Evolutionary conservation across 2,888 invertebrate genomes (phyloP).

Genomic region (Atherix ibis): DNA sequence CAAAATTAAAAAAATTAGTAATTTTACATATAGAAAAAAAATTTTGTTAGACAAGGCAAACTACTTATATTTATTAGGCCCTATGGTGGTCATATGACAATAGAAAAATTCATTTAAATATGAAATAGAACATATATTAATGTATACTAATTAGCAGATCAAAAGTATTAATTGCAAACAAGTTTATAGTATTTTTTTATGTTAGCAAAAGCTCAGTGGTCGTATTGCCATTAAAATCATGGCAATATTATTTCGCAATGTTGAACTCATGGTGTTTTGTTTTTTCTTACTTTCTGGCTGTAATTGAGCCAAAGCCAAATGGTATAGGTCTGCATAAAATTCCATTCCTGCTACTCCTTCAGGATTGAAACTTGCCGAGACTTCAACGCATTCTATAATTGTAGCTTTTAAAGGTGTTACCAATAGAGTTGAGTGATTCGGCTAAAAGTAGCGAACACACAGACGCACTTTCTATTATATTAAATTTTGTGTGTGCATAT

Average conservation of each 20-base stretch:
- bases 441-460: constrained; percentile 14
- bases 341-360: constrained; percentile 28
- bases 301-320: constrained; percentile 45
- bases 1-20: too few relatives aligned
- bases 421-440: constrained; percentile 32
- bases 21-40: too few relatives aligned
- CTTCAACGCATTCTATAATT: constrained; percentile 59
- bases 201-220: constrained; percentile 31
- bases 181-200: too few relatives aligned
- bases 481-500: too few relatives aligned
- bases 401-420: constrained; percentile 53
- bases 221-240: constrained; percentile 26
- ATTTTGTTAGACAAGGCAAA: too few relatives aligned
- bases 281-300: constrained; percentile 24
- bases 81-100: too few relatives aligned
- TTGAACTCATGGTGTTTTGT: constrained; percentile 24
- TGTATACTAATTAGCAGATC: too few relatives aligned
- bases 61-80: too few relatives aligned
- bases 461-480: constrained; percentile 1
- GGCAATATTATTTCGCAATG: constrained; percentile 28
- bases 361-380: constrained; percentile 49
- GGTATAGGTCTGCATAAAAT: constrained; percentile 59
- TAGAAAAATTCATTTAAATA: too few relatives aligned
- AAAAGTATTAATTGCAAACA: too few relatives aligned
- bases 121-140: too few relatives aligned